Base-by-base conservation (phyloP, 2,113 vertebrate species). In the Antechinus stuartii region DNA sequence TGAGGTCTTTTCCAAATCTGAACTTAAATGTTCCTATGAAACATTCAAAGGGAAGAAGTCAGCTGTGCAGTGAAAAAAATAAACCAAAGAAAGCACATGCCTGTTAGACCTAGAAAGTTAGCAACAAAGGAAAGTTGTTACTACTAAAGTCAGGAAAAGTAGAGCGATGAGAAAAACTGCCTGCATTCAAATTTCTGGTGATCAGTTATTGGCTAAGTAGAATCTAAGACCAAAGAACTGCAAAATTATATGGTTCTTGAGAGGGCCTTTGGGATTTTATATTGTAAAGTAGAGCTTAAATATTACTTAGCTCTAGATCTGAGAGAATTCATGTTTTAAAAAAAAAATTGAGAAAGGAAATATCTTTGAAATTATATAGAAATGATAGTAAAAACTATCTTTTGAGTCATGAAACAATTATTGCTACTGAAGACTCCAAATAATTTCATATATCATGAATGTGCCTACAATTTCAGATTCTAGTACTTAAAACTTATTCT, bases 341-440 rank as follows among this genome's bases (percentile, higher is more conserved):
- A 92, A 92, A 89, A 92, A 90, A 10, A 16, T 94, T 90, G 19
- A 91, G 84, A 96, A 93, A 47, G 91, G 91, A 93, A 94, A 57
- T 94, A 35, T 95, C 90, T 95, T 94, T 93, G 52, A 68, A 25
- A 42, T 49, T 95, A 22, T 89, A 94, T 97, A 91, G 54, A 95
- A 90, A 95, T 95, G 54, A 95, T 90, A 94, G 95, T 95, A 26
- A 93, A 95, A 95, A 90, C 61, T 97, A 95, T 93, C 90, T 95
- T 97, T 95, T 95, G 93, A 97, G 92, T 27, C n/a, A 84, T 49
- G 91, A 94, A 97, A 97, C 92, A 91, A 95, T 97, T 98, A 97
- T 54, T 95, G 50, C 50, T 94, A 14, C 96, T 94, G 90, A 92
- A 93, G 94, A 97, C 24, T 47, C 95, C 93, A 94, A 68, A 23